Conservation (phyloP, 1,140 invertebrate species). For the Scaptomyza pallida region DNA sequence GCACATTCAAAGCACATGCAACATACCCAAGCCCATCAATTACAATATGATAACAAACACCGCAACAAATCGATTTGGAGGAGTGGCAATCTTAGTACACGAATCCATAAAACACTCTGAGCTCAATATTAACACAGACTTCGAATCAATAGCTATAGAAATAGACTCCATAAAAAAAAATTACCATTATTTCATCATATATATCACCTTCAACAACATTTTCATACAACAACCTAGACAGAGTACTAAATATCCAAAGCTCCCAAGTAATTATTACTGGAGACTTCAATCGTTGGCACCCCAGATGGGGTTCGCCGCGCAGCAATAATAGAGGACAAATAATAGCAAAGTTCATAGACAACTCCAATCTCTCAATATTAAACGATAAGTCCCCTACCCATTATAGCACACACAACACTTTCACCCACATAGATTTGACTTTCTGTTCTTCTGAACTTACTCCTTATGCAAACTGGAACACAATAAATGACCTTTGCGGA, state of each 20-base stretch:
- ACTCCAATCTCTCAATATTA: conserved; percentile 9
- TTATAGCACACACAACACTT: conserved; percentile 30
- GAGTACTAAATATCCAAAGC: not conserved
- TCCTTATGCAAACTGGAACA: too few relatives aligned
- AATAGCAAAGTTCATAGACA: conserved; percentile 6
- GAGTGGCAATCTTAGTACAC: not conserved
- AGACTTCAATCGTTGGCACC: conserved; percentile 14
- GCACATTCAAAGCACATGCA: not conserved
- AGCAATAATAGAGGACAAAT: conserved; percentile 15
- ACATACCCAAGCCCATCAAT: not conserved
- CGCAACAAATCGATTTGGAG: conserved; percentile 2
- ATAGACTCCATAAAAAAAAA: not conserved
- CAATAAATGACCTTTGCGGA: not conserved
- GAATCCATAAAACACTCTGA: not conserved
- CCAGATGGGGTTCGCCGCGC: conserved; percentile 11
- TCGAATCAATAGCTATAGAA: not conserved
- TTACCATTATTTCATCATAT: not conserved
- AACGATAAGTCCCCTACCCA: conserved; percentile 22
- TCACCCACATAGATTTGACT: conserved; percentile 20
- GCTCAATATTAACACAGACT: not conserved
- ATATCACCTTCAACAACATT: not conserved
- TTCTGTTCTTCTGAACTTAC: conserved; percentile 9
- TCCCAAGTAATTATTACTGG: too few relatives aligned
- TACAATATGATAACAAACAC: not conserved
- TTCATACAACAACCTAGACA: not conserved